Percentiles rank a stretch among this genome's conserved stretches.
Conservation (phyloP, 2,113 vertebrate genomes). For the Sardina pilchardus region DNA sequence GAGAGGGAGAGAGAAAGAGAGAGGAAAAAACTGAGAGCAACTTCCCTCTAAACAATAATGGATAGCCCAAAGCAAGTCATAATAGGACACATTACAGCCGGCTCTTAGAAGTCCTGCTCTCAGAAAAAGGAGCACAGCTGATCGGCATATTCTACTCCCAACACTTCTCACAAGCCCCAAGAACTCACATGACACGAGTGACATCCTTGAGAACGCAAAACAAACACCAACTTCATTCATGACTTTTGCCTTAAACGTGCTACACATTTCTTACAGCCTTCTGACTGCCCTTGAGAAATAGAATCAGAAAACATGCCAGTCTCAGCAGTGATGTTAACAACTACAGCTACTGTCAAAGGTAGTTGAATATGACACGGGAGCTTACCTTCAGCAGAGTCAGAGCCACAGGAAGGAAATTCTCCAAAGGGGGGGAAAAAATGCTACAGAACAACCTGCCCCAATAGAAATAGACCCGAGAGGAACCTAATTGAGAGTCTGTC, state of each 20-base stretch:
- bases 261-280: neutral
- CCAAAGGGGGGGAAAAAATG: constrained; percentile 31
- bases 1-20: too few species aligned
- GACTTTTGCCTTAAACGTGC: neutral
- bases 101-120: constrained; percentile 34
- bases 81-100: constrained; percentile 47
- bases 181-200: neutral
- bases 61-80: constrained; percentile 54
- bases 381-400: constrained; percentile 59
- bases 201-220: neutral
- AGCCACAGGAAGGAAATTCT: constrained; percentile 10
- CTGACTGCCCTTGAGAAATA: neutral
- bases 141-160: constrained; percentile 10
- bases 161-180: neutral
- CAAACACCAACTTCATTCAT: neutral
- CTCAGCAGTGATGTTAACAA: neutral
- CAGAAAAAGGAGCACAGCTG: neutral
- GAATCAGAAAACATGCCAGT: neutral
- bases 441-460: constrained; percentile 37
- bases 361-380: constrained; percentile 30
- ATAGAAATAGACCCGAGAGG: constrained; percentile 26
- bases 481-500: constrained; percentile 30
- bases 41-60: constrained; percentile 62
- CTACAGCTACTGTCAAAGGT: neutral
- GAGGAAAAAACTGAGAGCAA: constrained; percentile 50